These are phyloP conservation scores for Diarsia dahlii DNA, from an alignment of 2,888 invertebrate species.

Conservation along the genomic window DNA sequence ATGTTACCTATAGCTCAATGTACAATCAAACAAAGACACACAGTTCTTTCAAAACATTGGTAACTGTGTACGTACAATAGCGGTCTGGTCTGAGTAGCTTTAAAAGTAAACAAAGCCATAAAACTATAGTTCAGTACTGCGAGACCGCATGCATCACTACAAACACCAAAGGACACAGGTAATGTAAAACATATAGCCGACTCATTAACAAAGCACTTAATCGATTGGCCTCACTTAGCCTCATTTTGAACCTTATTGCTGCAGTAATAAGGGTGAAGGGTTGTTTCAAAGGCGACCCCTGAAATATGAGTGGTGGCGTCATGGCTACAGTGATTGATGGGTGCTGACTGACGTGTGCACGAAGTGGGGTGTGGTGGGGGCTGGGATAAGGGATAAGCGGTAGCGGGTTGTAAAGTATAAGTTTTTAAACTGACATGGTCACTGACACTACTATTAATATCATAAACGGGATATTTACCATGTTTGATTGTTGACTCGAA, in stretches of 20 bases:
- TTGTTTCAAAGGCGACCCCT: conserved; percentile 74
- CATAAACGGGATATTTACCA: too few species aligned
- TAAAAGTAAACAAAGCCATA: conserved; percentile 21
- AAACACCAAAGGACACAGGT: conserved; percentile 62
- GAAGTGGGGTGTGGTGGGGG: conserved; percentile 80
- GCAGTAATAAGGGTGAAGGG: conserved; percentile 67
- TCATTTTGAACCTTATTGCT: conserved; percentile 71
- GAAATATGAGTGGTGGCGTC: conserved; percentile 88
- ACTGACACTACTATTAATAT: too few species aligned
- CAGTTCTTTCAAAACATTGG: not conserved
- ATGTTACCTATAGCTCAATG: too few species aligned
- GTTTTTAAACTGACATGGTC: too few species aligned
- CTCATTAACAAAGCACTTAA: conserved; percentile 82
- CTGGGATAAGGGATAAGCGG: conserved; percentile 61
- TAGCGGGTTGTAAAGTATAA: too few species aligned
- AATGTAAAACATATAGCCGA: conserved; percentile 64
- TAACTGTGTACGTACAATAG: not conserved
- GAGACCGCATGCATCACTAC: conserved; percentile 43
- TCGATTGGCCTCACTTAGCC: conserved; percentile 82
- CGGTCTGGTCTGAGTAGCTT: not conserved
- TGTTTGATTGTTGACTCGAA: too few species aligned
- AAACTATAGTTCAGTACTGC: not conserved
- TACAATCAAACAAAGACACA: not conserved
- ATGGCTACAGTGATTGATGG: conserved; percentile 88
- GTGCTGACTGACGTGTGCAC: conserved; percentile 87